Evolutionary conservation across 2,888 invertebrate genomes (phyloP).

Genomic region (Epirrhoe alternata): DNA sequence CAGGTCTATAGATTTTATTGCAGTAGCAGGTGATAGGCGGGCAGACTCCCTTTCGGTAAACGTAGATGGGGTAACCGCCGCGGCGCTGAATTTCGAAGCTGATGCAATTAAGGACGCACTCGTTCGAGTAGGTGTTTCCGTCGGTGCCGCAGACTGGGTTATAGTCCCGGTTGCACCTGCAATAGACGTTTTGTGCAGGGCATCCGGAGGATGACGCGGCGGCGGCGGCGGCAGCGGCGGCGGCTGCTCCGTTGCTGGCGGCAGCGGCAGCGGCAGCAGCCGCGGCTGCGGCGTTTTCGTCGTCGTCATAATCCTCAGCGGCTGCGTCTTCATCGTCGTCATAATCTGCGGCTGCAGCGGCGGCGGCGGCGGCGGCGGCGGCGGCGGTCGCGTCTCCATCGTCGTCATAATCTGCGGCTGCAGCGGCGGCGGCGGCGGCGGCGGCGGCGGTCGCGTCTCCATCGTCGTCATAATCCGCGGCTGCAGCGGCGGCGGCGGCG

Average conservation of each 20-base stretch:
- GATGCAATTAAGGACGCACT: conserved; percentile 48
- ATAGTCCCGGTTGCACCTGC: conserved; percentile 23
- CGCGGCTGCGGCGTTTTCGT: not conserved
- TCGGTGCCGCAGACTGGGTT: conserved; percentile 55
- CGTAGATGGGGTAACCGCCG: conserved; percentile 21
- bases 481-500: conserved; percentile 12
- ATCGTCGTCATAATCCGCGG: not conserved
- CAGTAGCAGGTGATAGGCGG: conserved; percentile 40
- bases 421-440: conserved; percentile 13
- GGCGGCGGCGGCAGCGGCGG: conserved; percentile 15
- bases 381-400: not conserved
- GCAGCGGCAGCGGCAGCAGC: conserved; percentile 14
- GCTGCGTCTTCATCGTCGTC: conserved; percentile 13
- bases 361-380: conserved; percentile 12
- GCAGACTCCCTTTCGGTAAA: conserved; percentile 46
- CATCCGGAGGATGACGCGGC: not conserved
- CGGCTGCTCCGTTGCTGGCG: not conserved
- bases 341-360: not conserved
- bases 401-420: not conserved
- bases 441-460: conserved; percentile 1
- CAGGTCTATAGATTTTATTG: conserved; percentile 57
- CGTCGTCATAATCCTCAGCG: too few species aligned
- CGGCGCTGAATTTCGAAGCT: conserved; percentile 35
- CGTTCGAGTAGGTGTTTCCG: conserved; percentile 51
- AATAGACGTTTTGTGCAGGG: not conserved